Evolutionary conservation across 35 echinoderm and acorn worm genomes (phyloP), one percentile per base, ranked within the genome.

Genomic region (Lytechinus variegatus): DNA sequence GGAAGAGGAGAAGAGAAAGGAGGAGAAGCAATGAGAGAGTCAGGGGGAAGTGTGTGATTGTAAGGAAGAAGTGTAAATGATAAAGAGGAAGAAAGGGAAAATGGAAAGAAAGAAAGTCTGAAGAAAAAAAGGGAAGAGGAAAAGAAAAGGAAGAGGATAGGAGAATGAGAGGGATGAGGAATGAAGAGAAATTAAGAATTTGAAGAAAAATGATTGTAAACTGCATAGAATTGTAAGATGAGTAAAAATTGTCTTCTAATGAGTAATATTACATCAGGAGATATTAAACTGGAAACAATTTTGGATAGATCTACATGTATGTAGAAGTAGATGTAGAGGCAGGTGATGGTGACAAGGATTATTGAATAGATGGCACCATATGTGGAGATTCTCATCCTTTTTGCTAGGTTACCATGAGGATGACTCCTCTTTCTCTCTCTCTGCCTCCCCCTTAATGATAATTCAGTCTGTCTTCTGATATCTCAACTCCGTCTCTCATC

Each of bases 381-480:
- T 79, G 66, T 79, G 66, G 24, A 79, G 66, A 79, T 79, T 79
- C 66, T 79, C 66, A 79, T 79, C 66, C 66, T 79, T 79, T 79
- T 24, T 79, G 66, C 66, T n/a, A 79, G 66, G 66, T 79, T 79
- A 24, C 66, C 66, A 79, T 79, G 66, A 79, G 66, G 66, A 79
- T 79, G 66, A 79, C 61, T 71, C 61, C 66, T n/a, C 66, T 79
- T 19, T 79, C 56, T 87, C n/a, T 24, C 91, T 27, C 91, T 2
- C 33, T 44, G 1, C 33, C 33, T 44, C 33, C 33, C 33, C 92
- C 52, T 27, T 93, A 93, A 93, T 93, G 92, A 93, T 54, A 93
- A 55, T 93, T 93, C 92, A 93, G 92, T 55, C 92, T 93, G 92
- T 93, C 55, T 57, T 57, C 88, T 28, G 52, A 90, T 90, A 44